A percentile compares a stretch with the other conserved stretches of the same genome.
phyloP scores from a whole-genome alignment of 1,140 invertebrate genomes.

The Mya arenaria region DNA sequence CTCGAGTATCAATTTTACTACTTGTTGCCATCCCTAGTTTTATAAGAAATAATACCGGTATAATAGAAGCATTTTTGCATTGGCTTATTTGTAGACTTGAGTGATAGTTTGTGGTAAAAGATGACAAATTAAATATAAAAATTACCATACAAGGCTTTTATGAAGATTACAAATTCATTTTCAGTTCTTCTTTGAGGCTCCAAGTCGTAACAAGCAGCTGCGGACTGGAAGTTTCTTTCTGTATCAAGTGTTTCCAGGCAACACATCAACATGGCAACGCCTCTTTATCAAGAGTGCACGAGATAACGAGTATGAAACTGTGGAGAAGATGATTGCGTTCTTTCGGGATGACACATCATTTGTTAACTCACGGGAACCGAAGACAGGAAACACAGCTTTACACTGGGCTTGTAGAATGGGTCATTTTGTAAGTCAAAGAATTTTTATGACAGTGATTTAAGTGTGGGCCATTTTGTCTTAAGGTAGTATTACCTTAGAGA shows the following conservation, averaged over 20 bases:
- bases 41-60: too few relatives aligned
- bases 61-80: too few relatives aligned
- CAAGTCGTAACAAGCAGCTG: conserved; percentile 77
- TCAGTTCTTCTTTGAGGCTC: conserved; percentile 77
- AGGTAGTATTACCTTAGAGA: too few relatives aligned
- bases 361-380: conserved; percentile 77
- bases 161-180: too few relatives aligned
- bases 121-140: too few relatives aligned
- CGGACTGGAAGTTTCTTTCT: conserved; percentile 75
- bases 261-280: conserved; percentile 74
- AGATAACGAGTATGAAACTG: conserved; percentile 76
- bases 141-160: too few relatives aligned
- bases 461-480: too few relatives aligned
- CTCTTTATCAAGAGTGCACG: conserved; percentile 74
- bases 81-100: too few relatives aligned
- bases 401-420: conserved; percentile 77
- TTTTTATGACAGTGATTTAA: too few relatives aligned
- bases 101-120: too few relatives aligned
- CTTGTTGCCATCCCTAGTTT: too few relatives aligned
- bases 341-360: conserved; percentile 74
- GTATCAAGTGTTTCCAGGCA: conserved; percentile 80
- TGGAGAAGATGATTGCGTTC: conserved; percentile 78
- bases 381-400: conserved; percentile 76
- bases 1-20: too few relatives aligned
- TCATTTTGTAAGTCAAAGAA: conserved; percentile 74